Conservation (phyloP, 2,113 vertebrate genomes). For the Eolophus roseicapilla region DNA sequence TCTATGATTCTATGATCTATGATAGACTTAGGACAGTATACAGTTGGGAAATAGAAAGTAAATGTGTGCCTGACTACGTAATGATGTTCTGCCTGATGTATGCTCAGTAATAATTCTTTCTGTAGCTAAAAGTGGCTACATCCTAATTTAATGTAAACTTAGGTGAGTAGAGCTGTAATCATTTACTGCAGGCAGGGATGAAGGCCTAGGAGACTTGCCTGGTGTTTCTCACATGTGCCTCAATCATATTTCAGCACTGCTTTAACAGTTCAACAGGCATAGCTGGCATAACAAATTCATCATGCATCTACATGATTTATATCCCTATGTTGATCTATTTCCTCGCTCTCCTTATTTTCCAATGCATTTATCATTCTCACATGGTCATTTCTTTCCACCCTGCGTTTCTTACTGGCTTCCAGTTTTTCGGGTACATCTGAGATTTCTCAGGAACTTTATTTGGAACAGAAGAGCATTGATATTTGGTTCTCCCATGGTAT, state of each 20-base stretch:
- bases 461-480: not conserved
- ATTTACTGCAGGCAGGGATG: not conserved
- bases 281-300: slow-evolving; percentile 38
- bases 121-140: not conserved
- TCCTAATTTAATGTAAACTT: slow-evolving; percentile 3
- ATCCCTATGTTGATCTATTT: not conserved
- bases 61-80: not conserved
- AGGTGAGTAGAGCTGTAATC: not conserved
- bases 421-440: not conserved
- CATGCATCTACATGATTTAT: slow-evolving; percentile 25
- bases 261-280: slow-evolving; percentile 6
- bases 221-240: not conserved
- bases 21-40: not conserved
- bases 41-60: not conserved
- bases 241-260: slow-evolving; percentile 8
- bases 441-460: not conserved
- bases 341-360: slow-evolving; percentile 2
- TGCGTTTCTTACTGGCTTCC: not conserved
- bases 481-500: accelerated
- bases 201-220: not conserved
- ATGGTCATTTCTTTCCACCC: slow-evolving; percentile 19
- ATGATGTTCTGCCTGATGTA: not conserved
- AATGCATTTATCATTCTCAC: not conserved
- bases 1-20: not conserved
- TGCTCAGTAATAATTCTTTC: not conserved